These are phyloP conservation scores for Ramazzottius varieornatus DNA, from an alignment of 2,888 invertebrate genomes.

Conservation along the genomic window DNA sequence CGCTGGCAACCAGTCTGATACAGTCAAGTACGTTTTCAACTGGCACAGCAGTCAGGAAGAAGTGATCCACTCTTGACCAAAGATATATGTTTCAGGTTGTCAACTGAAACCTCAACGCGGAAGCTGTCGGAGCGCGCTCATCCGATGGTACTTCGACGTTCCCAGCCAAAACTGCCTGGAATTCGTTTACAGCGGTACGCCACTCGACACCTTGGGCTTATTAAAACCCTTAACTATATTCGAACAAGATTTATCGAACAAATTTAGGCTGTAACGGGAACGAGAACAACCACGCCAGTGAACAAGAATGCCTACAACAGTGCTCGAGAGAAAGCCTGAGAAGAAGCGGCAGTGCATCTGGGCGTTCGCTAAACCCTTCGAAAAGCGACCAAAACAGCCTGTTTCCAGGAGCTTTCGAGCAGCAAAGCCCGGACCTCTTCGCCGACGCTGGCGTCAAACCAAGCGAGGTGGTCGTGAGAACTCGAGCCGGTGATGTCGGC, in stretches of 20 bases:
- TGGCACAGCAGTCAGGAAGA: no score
- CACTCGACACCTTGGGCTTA: no score
- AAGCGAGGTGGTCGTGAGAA: background rate
- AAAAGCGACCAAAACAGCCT: background rate
- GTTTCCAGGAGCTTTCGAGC: background rate
- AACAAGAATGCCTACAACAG: constrained; percentile 16
- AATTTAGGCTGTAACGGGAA: constrained; percentile 20
- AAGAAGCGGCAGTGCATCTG: background rate
- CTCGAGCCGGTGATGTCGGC: no score
- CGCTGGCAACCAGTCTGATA: no score
- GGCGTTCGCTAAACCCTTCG: no score
- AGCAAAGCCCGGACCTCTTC: background rate
- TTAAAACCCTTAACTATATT: no score
- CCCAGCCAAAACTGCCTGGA: constrained; percentile 9
- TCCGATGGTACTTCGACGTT: constrained; percentile 17
- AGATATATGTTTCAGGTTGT: constrained; percentile 18
- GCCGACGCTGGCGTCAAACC: background rate
- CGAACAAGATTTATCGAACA: no score
- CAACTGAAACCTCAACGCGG: constrained; percentile 16
- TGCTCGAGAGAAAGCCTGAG: background rate
- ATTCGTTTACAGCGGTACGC: constrained; percentile 3
- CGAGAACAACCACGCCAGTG: constrained; percentile 17
- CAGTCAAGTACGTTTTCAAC: no score
- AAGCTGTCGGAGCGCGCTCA: constrained; percentile 17
- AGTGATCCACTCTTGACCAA: no score